Evolutionary conservation across 2,888 invertebrate genomes (phyloP), one percentile per base, ranked within the genome.

Genomic region (Campopleginae sp.): DNA sequence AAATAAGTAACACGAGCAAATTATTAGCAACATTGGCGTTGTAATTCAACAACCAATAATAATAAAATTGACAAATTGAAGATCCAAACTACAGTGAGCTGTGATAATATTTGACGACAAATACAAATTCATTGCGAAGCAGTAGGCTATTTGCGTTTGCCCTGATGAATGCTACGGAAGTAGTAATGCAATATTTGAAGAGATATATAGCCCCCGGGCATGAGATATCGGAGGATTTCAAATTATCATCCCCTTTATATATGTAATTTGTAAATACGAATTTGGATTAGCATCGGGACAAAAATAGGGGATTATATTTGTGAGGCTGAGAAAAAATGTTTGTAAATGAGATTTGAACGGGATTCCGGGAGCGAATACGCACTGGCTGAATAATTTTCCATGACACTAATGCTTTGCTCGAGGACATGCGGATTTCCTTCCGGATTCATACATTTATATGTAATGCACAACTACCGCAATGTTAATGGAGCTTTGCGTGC

Each of bases 401-500:
- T 54, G 54, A 58, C 54, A 27, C 38, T 17, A 38, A 58, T 23
- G 38, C 54, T 42, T n/a, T 58, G 5, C 17, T 8, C 23, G 17
- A 8, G 23, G 23, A 58, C 42, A 33, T 23, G 38, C 14, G 42
- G 58, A 58, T 72, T 58, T 54, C 33, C 42, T 17, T 42, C 23
- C 17, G 58, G 58, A 72, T 72, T 72, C 42, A 72, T 42, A 23
- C 54, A 54, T 23, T 54, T 38, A 42, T 23, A 38, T 27, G 68
- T 17, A 72, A 72, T 42, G 54, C 23, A 23, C 19, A 27, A 14
- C 72, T 23, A 38, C 51, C 19, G 33, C n/a, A 19, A 54, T 72
- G 27, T 42, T 23, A 48, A 14, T 48, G 46, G 8, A 58, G 54
- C 54, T 54, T 27, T 58, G 58, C n/a, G 78, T 68, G 71, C 65